phyloP scores from a whole-genome alignment of 2,888 invertebrate species.

The Nomada fucata region DNA sequence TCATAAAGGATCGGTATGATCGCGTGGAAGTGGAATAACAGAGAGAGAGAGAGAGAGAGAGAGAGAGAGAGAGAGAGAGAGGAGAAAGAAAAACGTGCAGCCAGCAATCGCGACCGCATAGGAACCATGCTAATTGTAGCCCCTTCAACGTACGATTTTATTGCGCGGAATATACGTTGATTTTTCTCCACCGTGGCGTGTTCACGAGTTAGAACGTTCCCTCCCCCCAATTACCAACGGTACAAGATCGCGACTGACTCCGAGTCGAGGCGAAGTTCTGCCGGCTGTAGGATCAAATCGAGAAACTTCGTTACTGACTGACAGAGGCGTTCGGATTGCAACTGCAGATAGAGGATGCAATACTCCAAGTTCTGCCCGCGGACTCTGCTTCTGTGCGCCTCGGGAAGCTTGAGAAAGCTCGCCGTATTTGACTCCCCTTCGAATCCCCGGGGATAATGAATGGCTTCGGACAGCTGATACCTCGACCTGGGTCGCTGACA shows the following conservation, averaged over 20 bases:
- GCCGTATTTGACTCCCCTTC: slow-evolving; percentile 26
- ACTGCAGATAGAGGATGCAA: slow-evolving; percentile 11
- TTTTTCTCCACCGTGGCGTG: too few species aligned
- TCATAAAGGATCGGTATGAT: slow-evolving; percentile 30
- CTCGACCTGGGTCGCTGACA: slow-evolving; percentile 54
- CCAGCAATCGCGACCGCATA: not conserved
- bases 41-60: not conserved
- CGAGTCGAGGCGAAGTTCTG: slow-evolving; percentile 15
- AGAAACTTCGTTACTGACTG: slow-evolving; percentile 29
- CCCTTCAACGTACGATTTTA: not conserved
- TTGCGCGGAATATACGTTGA: not conserved
- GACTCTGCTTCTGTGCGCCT: slow-evolving; percentile 1
- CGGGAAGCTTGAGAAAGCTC: not conserved
- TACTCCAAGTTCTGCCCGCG: slow-evolving; percentile 2
- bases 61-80: too few species aligned
- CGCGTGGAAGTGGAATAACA: slow-evolving; percentile 1
- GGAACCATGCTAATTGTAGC: slow-evolving; percentile 31
- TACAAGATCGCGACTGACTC: not conserved
- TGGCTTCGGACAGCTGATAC: slow-evolving; percentile 73
- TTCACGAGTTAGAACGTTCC: not conserved
- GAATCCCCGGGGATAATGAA: slow-evolving; percentile 53
- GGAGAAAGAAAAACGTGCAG: not conserved
- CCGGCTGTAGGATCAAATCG: slow-evolving; percentile 19
- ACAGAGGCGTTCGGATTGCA: slow-evolving; percentile 26
- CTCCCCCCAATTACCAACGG: not conserved